phyloP scores from a whole-genome alignment of 2,888 invertebrate species.

The Andrena hattorfiana region DNA sequence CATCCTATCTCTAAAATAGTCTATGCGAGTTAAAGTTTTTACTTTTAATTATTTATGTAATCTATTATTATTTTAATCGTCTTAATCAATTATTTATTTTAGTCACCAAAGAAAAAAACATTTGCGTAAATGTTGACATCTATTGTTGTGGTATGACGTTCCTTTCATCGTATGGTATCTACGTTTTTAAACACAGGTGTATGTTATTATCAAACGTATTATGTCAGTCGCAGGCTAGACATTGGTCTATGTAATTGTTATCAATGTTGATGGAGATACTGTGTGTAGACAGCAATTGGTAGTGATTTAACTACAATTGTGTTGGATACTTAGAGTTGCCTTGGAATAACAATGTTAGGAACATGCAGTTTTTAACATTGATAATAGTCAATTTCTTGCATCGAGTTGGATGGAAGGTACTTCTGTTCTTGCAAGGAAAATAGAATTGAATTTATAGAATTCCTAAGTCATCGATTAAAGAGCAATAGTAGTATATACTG shows the following conservation, averaged over 20 bases:
- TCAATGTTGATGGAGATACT: conserved; percentile 38
- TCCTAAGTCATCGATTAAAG: neutral
- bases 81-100: conserved; percentile 51
- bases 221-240: conserved; percentile 5
- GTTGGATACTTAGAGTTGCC: conserved; percentile 19
- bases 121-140: conserved; percentile 37
- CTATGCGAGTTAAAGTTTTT: conserved; percentile 18
- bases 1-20: conserved; percentile 18
- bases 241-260: conserved; percentile 34
- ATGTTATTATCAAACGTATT: conserved; percentile 7
- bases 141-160: conserved; percentile 52
- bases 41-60: conserved; percentile 31
- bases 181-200: conserved; percentile 25
- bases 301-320: conserved; percentile 29
- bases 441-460: neutral
- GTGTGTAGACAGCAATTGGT: conserved; percentile 16
- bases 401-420: conserved; percentile 25
- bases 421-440: conserved; percentile 4
- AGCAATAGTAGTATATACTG: neutral
- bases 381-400: neutral
- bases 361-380: conserved; percentile 1
- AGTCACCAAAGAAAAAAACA: conserved; percentile 53
- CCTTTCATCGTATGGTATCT: conserved; percentile 48
- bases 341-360: conserved; percentile 24
- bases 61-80: conserved; percentile 31